Evolutionary conservation across 30 jellyfish, hydroid and myxozoan species (phyloP).

Genomic region (Hydra vulgaris): DNA sequence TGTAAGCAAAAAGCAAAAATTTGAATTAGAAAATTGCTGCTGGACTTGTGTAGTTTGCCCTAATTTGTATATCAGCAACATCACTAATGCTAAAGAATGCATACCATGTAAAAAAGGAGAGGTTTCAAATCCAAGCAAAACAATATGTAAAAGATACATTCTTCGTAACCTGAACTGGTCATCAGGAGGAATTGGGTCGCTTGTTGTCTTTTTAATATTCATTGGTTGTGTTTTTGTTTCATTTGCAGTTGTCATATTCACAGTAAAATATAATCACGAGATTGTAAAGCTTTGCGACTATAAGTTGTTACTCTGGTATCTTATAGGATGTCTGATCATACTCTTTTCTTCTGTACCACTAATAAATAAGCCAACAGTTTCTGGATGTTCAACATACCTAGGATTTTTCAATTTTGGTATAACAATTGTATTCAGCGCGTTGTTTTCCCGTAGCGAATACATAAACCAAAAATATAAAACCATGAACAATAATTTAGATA

Average conservation of each 20-base stretch:
- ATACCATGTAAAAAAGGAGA: slow-evolving; percentile 23
- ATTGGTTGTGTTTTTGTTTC: slow-evolving; percentile 63
- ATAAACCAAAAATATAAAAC: slow-evolving; percentile 25
- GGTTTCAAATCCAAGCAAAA: slow-evolving; percentile 53
- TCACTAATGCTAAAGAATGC: slow-evolving; percentile 58
- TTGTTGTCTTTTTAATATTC: slow-evolving; percentile 55
- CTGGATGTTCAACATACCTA: slow-evolving; percentile 48
- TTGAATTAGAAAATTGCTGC: slow-evolving; percentile 36
- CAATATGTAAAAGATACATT: slow-evolving; percentile 42
- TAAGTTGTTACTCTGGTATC: slow-evolving; percentile 46
- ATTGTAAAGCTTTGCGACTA: slow-evolving; percentile 54
- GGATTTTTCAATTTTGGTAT: slow-evolving; percentile 56
- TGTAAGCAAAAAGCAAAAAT: slow-evolving; percentile 4
- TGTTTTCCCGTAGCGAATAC: slow-evolving; percentile 30
- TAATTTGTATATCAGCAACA: slow-evolving; percentile 39
- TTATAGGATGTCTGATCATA: slow-evolving; percentile 47
- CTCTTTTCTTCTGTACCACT: slow-evolving; percentile 76
- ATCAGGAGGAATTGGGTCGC: slow-evolving; percentile 78
- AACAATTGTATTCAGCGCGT: slow-evolving; percentile 68
- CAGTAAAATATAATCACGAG: slow-evolving; percentile 70
- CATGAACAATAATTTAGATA: slow-evolving; percentile 61
- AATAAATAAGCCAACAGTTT: slow-evolving; percentile 46
- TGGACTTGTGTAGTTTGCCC: slow-evolving; percentile 76
- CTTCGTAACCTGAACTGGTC: slow-evolving; percentile 57
- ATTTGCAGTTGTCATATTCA: slow-evolving; percentile 77